Evolutionary conservation across 1,140 invertebrate species (phyloP).

Genomic region (Ridgeia piscesae): DNA sequence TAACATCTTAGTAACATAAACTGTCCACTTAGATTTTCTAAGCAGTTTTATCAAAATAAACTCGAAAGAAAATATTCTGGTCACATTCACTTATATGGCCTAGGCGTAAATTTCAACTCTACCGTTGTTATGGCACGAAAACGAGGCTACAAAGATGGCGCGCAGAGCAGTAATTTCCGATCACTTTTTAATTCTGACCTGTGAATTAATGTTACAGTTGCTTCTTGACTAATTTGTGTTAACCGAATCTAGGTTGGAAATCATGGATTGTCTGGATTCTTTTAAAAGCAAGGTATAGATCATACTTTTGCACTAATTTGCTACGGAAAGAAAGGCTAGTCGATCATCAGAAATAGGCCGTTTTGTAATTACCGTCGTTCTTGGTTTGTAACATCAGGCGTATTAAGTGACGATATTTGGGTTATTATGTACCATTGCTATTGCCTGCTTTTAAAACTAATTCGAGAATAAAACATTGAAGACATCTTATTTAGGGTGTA

Average conservation of each 20-base stretch:
- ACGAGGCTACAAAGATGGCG: constrained; percentile 3
- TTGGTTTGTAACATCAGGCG: not conserved
- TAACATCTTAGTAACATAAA: too few relatives aligned
- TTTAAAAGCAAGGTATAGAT: not conserved
- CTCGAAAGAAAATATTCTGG: too few relatives aligned
- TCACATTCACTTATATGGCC: too few relatives aligned
- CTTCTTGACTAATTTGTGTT: not conserved
- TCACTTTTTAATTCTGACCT: not conserved
- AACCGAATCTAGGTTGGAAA: not conserved
- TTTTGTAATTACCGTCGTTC: not conserved
- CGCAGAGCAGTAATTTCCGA: not conserved
- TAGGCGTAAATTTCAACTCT: not conserved
- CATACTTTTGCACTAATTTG: not conserved
- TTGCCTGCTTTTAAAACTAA: too few relatives aligned
- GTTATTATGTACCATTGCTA: too few relatives aligned
- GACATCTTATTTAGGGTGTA: too few relatives aligned
- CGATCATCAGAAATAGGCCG: not conserved
- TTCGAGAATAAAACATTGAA: too few relatives aligned
- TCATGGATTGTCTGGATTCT: not conserved
- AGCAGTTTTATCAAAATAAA: too few relatives aligned
- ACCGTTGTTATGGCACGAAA: not conserved
- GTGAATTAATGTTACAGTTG: constrained; percentile 1
- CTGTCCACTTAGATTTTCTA: too few relatives aligned
- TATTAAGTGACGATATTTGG: too few relatives aligned
- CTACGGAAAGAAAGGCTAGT: not conserved